Evolutionary conservation across 64 coral and sea anemone genomes (phyloP), one percentile per base, ranked within the genome.

Genomic region (Hydrozoanthus tunicans): DNA sequence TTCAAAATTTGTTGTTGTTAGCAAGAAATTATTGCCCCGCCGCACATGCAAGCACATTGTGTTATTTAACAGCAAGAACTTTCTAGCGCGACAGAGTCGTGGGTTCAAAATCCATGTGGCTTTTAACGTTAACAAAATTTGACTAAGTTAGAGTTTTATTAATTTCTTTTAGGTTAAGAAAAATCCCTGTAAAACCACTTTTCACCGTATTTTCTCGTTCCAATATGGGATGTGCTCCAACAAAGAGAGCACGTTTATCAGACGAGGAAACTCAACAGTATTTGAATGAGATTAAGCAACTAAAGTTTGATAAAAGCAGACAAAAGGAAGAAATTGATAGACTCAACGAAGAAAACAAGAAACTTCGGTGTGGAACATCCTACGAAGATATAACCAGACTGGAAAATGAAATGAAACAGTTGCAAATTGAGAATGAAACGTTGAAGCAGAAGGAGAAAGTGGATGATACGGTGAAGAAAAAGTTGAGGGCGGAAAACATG

Each of bases 351-450:
- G 93, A 94, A 76, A 94, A 91, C 59, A 82, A 83, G 9, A 68
- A 84, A 85, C 93, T 94, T 10, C 71, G 80, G 23, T 70, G 83
- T 14, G 86, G 79, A 69, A 26, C 68, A 54, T 59, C 81, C 3
- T 64, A 70, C 52, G 91, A 79, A 53, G 25, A 89, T 60, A 61
- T 90, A 26, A 67, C 74, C 0, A 73, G 90, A 26, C 85, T 92
- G 25, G 94, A 93, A 61, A 73, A 93, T 13, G 94, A 90, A 57
- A 83, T 90, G 86, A 73, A 93, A n/a, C 78, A 59, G 59, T 63
- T 95, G 59, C 81, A 59, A 23, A 8, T 90, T 10, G 94, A 95
- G 17, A 93, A 66, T 10, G 6, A 59, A 25, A 90, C 77, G 61
- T 70, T 70, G 72, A 95, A 20, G 67, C 57, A 9, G 32, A 90